Evolutionary conservation across 2,113 vertebrate genomes (phyloP).

Genomic region (Nibea albiflora): DNA sequence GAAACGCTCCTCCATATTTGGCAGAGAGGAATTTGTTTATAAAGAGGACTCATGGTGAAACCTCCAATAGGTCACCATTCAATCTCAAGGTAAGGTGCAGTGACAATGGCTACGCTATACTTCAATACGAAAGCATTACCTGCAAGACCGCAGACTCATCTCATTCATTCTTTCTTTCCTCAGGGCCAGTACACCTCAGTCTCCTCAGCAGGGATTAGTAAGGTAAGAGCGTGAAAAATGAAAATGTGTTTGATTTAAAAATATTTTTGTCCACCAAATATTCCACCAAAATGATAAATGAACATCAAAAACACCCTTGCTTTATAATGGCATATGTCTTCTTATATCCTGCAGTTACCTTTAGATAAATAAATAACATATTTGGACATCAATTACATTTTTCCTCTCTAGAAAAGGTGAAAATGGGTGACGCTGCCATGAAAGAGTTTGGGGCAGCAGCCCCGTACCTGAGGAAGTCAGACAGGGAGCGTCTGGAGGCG

Average conservation of each 20-base stretch:
- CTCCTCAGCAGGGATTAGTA: slow-evolving; percentile 43
- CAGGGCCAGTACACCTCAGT: slow-evolving; percentile 65
- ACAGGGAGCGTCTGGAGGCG: slow-evolving; percentile 89
- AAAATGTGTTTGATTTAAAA: background rate
- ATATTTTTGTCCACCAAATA: too few relatives aligned
- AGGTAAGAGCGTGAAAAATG: slow-evolving; percentile 63
- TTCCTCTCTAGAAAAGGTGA: slow-evolving; percentile 33
- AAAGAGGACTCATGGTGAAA: slow-evolving; percentile 74
- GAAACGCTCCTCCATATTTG: slow-evolving; percentile 81
- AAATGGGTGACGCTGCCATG: slow-evolving; percentile 88
- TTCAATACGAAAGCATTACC: background rate
- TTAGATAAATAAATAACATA: background rate
- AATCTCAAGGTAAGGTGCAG: slow-evolving; percentile 78
- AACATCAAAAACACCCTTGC: background rate
- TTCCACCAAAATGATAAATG: background rate
- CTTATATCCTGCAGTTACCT: background rate
- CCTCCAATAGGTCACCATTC: slow-evolving; percentile 73
- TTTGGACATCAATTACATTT: background rate
- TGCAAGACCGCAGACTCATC: slow-evolving; percentile 7
- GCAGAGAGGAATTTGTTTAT: slow-evolving; percentile 79
- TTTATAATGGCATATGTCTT: background rate
- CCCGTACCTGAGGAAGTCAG: slow-evolving; percentile 88
- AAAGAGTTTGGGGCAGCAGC: slow-evolving; percentile 88
- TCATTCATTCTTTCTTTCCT: slow-evolving; percentile 43
- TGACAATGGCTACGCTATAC: slow-evolving; percentile 16